These are phyloP conservation scores for Stegana nigrithorax DNA, from an alignment of 2,888 invertebrate genomes.

Conservation along the genomic window DNA sequence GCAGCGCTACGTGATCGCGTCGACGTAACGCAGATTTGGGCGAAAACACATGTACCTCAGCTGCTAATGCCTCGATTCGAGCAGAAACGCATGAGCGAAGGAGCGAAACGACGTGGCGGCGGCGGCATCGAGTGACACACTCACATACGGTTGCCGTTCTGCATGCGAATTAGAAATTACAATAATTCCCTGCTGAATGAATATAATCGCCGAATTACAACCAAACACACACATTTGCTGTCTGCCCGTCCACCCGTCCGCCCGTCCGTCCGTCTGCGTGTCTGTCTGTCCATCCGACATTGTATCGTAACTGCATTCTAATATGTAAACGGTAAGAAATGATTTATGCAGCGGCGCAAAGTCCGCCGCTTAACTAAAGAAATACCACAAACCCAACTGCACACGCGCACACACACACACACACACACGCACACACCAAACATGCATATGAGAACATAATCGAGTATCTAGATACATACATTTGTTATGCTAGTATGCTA, in stretches of 20 bases:
- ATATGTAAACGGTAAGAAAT: conserved; percentile 7
- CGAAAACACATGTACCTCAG: conserved; percentile 64
- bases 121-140: background rate
- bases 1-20: conserved; percentile 53
- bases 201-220: conserved; percentile 29
- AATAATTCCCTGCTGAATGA: conserved; percentile 46
- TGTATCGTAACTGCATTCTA: conserved; percentile 23
- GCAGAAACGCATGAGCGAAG: background rate
- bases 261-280: conserved; percentile 28
- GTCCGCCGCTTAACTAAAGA: conserved; percentile 15
- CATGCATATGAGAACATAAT: background rate
- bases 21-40: conserved; percentile 58
- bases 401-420: background rate
- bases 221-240: conserved; percentile 31
- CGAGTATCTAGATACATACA: background rate
- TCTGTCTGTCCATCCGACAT: conserved; percentile 12
- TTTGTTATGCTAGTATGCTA: conserved; percentile 24
- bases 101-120: background rate
- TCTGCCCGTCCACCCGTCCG: background rate
- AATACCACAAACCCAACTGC: background rate
- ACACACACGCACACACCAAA: background rate
- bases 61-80: conserved; percentile 56
- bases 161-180: conserved; percentile 64
- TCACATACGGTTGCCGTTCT: conserved; percentile 45
- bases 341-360: conserved; percentile 31